Evolutionary conservation across 1,140 invertebrate genomes (phyloP).

Genomic region (Lordiphosa mommai): DNA sequence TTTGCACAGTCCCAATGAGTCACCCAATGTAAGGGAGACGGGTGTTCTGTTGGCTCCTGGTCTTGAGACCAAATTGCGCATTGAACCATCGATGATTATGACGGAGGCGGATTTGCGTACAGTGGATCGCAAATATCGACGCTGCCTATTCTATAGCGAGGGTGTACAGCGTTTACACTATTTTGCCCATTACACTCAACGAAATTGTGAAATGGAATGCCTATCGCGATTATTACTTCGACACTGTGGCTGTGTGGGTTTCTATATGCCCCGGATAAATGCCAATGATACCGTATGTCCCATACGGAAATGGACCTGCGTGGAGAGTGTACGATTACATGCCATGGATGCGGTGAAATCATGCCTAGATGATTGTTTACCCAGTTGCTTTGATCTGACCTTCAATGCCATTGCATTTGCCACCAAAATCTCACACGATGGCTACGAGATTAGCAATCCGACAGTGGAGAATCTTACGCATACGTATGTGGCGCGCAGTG

Average conservation of each 20-base stretch:
- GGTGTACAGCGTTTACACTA: conserved; percentile 82
- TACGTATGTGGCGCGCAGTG: conserved; percentile 86
- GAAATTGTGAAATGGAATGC: conserved; percentile 87
- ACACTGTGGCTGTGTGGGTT: conserved; percentile 85
- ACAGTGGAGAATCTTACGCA: conserved; percentile 82
- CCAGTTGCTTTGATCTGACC: conserved; percentile 85
- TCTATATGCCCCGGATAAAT: conserved; percentile 84
- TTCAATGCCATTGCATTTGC: conserved; percentile 82
- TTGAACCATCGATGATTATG: conserved; percentile 84
- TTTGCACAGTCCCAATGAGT: conserved; percentile 88
- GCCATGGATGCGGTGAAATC: conserved; percentile 37
- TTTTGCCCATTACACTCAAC: conserved; percentile 79
- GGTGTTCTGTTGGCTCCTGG: conserved; percentile 85
- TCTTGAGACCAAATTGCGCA: conserved; percentile 84
- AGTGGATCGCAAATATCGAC: conserved; percentile 83
- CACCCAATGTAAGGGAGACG: conserved; percentile 87
- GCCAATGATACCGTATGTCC: conserved; percentile 54
- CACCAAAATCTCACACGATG: conserved; percentile 69
- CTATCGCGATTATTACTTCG: conserved; percentile 84
- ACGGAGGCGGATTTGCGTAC: conserved; percentile 81
- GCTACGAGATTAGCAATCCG: conserved; percentile 40
- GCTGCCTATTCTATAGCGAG: conserved; percentile 87
- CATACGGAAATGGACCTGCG: conserved; percentile 43
- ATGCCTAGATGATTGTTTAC: conserved; percentile 82
- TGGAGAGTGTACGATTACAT: conserved; percentile 45